Evolutionary conservation across 2,113 vertebrate species (phyloP).

Genomic region (Sclerurus mexicanus): DNA sequence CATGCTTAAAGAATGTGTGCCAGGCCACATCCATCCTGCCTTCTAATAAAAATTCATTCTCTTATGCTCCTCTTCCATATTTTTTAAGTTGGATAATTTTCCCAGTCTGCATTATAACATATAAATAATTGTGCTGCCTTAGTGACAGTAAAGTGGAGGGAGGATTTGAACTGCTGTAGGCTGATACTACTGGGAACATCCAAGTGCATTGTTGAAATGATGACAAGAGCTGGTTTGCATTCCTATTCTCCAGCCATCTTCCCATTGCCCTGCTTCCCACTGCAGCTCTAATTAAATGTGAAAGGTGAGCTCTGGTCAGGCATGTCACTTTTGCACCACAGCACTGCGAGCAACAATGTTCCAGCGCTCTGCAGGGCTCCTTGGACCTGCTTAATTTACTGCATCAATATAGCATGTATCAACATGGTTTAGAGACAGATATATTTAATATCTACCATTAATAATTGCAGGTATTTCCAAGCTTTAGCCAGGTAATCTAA

Average conservation of each 20-base stretch:
- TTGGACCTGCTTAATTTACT: not conserved
- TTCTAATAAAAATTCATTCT: not conserved
- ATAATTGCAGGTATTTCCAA: not conserved
- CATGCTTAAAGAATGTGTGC: not conserved
- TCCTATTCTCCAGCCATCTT: not conserved
- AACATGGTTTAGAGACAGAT: not conserved
- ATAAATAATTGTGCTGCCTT: not conserved
- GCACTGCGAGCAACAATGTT: not conserved
- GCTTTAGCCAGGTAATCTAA: not conserved
- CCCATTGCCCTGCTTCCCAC: not conserved
- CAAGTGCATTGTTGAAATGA: not conserved
- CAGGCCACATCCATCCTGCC: too few relatives aligned
- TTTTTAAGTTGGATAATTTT: not conserved
- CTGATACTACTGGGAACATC: not conserved
- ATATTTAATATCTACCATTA: not conserved
- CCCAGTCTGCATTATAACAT: not conserved
- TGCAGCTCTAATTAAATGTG: not conserved
- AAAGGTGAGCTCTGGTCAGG: not conserved
- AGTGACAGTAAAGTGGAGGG: not conserved
- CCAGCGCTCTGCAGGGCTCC: not conserved
- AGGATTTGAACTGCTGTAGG: not conserved
- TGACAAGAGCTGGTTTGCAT: not conserved
- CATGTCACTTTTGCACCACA: not conserved
- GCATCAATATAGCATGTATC: accelerated
- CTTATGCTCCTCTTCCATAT: not conserved